Percentiles rank a stretch among this genome's conserved stretches.
phyloP scores from a whole-genome alignment of 64 coral and sea anemone species.

The Stylophora pistillata region DNA sequence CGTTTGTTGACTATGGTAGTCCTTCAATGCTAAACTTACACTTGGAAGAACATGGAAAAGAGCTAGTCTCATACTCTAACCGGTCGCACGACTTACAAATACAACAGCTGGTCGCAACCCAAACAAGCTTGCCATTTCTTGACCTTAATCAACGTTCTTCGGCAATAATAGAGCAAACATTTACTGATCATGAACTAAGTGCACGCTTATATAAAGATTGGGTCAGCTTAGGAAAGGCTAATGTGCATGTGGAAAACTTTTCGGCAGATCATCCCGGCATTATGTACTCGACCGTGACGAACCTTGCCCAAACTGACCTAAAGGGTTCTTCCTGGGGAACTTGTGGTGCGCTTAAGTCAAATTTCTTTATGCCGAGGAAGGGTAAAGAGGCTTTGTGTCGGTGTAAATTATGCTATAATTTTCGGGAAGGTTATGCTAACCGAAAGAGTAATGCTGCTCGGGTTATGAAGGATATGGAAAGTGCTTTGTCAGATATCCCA shows the following conservation, averaged over 20 bases:
- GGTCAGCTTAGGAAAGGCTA: background rate
- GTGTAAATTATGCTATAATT: background rate
- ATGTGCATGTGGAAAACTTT: conserved; percentile 1
- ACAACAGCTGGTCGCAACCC: conserved; percentile 1
- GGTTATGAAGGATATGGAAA: background rate
- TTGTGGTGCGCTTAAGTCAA: background rate
- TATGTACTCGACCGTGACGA: background rate
- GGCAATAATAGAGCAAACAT: background rate
- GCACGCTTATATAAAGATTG: background rate
- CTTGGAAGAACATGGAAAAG: conserved; percentile 8
- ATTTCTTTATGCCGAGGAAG: background rate
- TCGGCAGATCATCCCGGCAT: conserved; percentile 9
- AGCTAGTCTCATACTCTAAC: background rate
- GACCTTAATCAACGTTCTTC: background rate
- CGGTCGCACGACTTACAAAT: background rate
- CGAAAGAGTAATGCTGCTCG: background rate
- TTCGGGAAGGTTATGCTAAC: background rate
- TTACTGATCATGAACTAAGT: background rate
- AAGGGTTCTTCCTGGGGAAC: background rate
- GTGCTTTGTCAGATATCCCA: conserved; percentile 1
- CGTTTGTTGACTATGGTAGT: conserved; percentile 61
- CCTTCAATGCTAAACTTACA: conserved; percentile 41
- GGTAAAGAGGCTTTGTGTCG: background rate
- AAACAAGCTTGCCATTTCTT: conserved; percentile 18
- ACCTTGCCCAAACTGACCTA: background rate